Base-by-base conservation (phyloP, 2,797 vertebrate species). In the Sylvilagus floridanus region DNA sequence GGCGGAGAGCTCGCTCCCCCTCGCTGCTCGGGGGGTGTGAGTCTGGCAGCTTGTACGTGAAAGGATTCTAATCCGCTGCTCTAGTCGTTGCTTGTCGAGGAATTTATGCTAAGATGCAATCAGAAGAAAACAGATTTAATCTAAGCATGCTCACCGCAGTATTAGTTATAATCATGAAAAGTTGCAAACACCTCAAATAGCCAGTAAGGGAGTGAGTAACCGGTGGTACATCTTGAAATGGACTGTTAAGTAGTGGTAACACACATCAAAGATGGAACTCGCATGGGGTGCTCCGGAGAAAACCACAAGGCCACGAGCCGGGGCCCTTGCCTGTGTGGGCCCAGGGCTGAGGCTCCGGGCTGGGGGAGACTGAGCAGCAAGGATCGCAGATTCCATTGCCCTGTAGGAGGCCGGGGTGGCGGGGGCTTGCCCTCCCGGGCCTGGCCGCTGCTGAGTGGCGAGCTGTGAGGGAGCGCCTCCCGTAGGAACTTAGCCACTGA, bases 271-370 rank as follows among this genome's bases (percentile, higher is more conserved):
- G 47, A 35, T 52, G 21, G 14, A 30, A 26, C 14, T 17, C 47
- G 0, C 16, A 2, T 1, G 3, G 13, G 47, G 17, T 7, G 52
- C 13, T 78, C 21, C 4, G 5, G 30, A 42, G 22, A 24, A 65
- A 68, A 32, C 32, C 5, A 2, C 16, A 16, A 0, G 72, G 0
- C 12, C 0, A 8, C 16, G 2, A 47, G 42, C 8, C 24, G 1
- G 0, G 5, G 5, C 3, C 21, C 57, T 30, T 50, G 79, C 35
- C 24, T 19, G 73, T 37, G 37, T 57, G 26, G 14, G 52, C 47
- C 35, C 42, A 22, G 52, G 30, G 37, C 11, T 21, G 0, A 1
- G 13, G 37, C 68, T n/a, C 3, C 50, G 42, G 52, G n/a, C 9
- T 19, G 68, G 77, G 28, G 50, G 52, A 71, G 9, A n/a, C 63